Evolutionary conservation across 2,113 vertebrate species (phyloP), one percentile per base, ranked within the genome.

Genomic region (Labrus mixtus): DNA sequence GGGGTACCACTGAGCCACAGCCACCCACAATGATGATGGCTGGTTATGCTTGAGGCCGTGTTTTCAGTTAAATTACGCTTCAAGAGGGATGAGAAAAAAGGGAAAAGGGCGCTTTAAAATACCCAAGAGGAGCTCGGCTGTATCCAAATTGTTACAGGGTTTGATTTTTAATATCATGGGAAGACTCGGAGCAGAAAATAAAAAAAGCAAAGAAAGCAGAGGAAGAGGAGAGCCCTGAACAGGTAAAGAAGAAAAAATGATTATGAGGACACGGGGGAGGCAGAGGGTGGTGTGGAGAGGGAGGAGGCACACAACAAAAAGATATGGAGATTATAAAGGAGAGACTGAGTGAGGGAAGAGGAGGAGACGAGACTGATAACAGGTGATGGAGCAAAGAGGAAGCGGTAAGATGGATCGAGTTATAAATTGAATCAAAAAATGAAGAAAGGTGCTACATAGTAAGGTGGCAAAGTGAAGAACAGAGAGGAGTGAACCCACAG

Each of bases 101-200:
- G 37, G 13, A 22, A 56, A 37, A 25, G 6, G 10, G 41, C 8
- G 41, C 8, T 36, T 51, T 45, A 50, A 68, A 75, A 48, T 46
- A 10, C 73, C 68, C 23, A 16, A 17, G 37, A 58, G 25, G 4
- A 9, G n/a, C 64, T 74, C 37, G 8, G 3, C 19, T 46, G 23
- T 33, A 54, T 62, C 16, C 1, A 66, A 77, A 77, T 53, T 74
- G 68, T 74, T 41, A 76, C 0, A 0, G 55, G 10, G 29, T 22
- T 76, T 46, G 46, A 68, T 53, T 78, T 72, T 73, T 64, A 33
- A 71, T 73, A 65, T 51, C 25, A 13, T 9, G 20, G 13, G 4
- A 2, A 68, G 33, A 45, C 8, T 15, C 41, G 53, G 33, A 61
- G 19, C 16, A 22, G 19, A 19, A 1, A 8, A 33, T 33, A 33